A percentile compares a stretch with the other conserved stretches of the same genome.
These are phyloP conservation scores for Acinonyx jubatus DNA, from an alignment of 2,113 vertebrate species.

Conservation along the genomic window DNA sequence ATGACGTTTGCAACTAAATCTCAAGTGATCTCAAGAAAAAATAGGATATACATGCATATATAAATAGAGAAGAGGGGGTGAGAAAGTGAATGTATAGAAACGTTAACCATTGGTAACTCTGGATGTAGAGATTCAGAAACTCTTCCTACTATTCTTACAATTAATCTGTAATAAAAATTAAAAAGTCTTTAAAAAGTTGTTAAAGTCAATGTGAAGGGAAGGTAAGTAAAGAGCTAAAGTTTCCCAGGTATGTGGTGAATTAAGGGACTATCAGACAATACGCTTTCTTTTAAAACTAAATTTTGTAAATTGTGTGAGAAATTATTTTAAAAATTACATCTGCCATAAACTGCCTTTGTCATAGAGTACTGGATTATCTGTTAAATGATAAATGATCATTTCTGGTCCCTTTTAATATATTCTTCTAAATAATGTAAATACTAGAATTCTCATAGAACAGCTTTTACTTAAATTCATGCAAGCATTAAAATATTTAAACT, in stretches of 20 bases:
- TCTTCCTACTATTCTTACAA: background rate
- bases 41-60: background rate
- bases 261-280: background rate
- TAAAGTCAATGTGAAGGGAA: constrained; percentile 23
- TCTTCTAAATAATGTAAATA: constrained; percentile 26
- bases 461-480: constrained; percentile 24
- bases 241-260: background rate
- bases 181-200: background rate
- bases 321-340: background rate
- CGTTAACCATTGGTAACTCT: background rate
- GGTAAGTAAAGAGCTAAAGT: constrained; percentile 3
- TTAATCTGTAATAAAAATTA: background rate
- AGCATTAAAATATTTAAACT: constrained; percentile 15
- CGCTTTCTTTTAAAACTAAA: background rate
- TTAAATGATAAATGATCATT: constrained; percentile 11
- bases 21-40: constrained; percentile 13
- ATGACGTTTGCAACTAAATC: background rate
- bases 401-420: background rate
- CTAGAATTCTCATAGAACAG: background rate
- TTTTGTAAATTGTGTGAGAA: constrained; percentile 33
- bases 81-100: background rate
- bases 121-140: background rate
- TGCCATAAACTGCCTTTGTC: constrained; percentile 14
- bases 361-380: constrained; percentile 13
- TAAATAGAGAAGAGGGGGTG: background rate